A percentile compares a stretch with the other conserved stretches of the same genome.
Conservation (phyloP, 2,113 vertebrate species). For the Dolichotis patagonum region DNA sequence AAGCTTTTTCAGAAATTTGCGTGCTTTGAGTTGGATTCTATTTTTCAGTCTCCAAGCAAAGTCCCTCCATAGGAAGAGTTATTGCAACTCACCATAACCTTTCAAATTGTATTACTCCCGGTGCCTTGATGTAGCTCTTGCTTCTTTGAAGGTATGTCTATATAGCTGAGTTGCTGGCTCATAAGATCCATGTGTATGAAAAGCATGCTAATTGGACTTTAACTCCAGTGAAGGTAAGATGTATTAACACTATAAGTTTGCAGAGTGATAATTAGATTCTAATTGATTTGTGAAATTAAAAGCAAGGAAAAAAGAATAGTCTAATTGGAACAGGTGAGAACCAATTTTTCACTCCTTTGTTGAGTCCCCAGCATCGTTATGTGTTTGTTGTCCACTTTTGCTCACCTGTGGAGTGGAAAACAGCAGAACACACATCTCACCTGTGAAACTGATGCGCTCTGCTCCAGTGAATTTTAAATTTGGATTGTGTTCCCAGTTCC, state of each 20-base stretch:
- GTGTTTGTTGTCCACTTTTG: neutral
- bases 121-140: conserved; percentile 53
- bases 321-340: conserved; percentile 63
- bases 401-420: neutral
- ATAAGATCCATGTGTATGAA: conserved; percentile 90
- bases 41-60: conserved; percentile 47
- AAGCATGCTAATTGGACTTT: conserved; percentile 90
- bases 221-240: conserved; percentile 91
- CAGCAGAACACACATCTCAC: neutral
- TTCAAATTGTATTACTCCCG: neutral
- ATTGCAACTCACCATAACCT: neutral
- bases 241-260: conserved; percentile 68
- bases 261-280: conserved; percentile 78
- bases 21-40: neutral
- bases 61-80: neutral
- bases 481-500: neutral
- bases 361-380: neutral
- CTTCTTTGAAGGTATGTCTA: conserved; percentile 92
- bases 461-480: neutral
- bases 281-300: conserved; percentile 78
- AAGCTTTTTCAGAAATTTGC: neutral
- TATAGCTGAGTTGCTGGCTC: conserved; percentile 87
- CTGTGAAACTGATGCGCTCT: neutral
- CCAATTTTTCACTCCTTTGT: conserved; percentile 56
- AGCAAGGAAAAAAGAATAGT: conserved; percentile 47